Evolutionary conservation across 30 jellyfish, hydroid and myxozoan genomes (phyloP), one percentile per base, ranked within the genome.

Genomic region (Turritopsis rubra): DNA sequence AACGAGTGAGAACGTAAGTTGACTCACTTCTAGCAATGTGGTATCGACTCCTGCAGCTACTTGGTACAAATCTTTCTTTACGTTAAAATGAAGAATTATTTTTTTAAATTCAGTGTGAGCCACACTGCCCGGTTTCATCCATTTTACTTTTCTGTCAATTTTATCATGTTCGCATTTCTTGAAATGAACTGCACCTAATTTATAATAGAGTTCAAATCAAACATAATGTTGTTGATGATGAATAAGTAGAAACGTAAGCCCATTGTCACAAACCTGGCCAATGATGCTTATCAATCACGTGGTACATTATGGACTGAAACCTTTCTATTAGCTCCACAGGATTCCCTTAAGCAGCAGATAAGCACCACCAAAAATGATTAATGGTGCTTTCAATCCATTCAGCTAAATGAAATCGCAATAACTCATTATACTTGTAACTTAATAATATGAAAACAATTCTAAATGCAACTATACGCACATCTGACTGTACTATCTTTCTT

Each of bases 41-140:
- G 21, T 68, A 68, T 68, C 23, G 30, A 68, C 30, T 68, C 77
- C 77, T 7, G 1, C 77, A n/a, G 77, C 77, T 27, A n/a, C n/a
- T n/a, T n/a, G n/a, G n/a, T n/a, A n/a, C n/a, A n/a, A n/a, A n/a
- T n/a, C n/a, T 19, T 68, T 68, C 30, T 68, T 9, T 9, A 68
- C 77, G 19, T 68, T 68, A 9, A 1, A n/a, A 1, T 68, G 77
- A 8, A 68, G 21, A 22, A 68, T 68, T 0, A 68, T 19, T 8
- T 68, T 68, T 68, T 27, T 68, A 27, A 68, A 68, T 27, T 68
- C 77, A 0, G 0, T 1, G 21, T 68, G 77, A 22, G 77, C 77
- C 8, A 27, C 30, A 68, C 77, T 68, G 19, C 77, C 77, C 9
- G 77, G 31, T 0, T 68, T 68, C 77, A 68, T 1, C 77, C 77